Evolutionary conservation across 2,888 invertebrate species (phyloP).

Genomic region (Meliscaeva auricollis): DNA sequence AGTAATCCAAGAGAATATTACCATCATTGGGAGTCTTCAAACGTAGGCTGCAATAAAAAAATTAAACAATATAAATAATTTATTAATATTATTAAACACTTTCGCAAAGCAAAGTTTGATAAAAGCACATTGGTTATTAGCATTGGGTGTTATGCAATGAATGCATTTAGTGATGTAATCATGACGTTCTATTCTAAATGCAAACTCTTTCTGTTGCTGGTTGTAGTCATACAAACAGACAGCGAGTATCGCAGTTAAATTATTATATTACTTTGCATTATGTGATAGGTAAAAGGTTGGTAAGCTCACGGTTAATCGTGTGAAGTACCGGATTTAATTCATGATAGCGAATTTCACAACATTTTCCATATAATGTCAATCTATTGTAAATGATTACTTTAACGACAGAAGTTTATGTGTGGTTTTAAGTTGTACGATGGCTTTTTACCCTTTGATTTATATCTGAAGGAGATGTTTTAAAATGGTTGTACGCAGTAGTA

Average conservation of each 20-base stretch:
- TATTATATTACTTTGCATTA: not conserved
- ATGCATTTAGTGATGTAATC: not conserved
- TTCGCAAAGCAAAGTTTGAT: not conserved
- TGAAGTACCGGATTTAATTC: no score
- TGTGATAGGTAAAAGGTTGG: not conserved
- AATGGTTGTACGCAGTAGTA: no score
- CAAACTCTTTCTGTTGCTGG: not conserved
- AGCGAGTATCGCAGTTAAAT: not conserved
- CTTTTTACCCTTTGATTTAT: no score
- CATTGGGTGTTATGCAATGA: not conserved
- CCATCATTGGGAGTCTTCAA: constrained; percentile 94
- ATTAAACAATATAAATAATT: not conserved
- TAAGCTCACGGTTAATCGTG: no score
- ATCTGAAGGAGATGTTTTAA: no score
- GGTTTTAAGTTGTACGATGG: no score
- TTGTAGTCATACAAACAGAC: no score
- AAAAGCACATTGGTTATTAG: not conserved
- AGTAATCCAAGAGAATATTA: constrained; percentile 96
- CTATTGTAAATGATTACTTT: no score
- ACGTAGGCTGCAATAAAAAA: constrained; percentile 86
- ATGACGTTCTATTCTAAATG: constrained; percentile 1
- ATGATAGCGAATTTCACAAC: no score
- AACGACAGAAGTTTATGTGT: no score
- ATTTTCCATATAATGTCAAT: no score
- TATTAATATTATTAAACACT: not conserved